phyloP scores from a whole-genome alignment of 1,140 invertebrate genomes.

The Sycophila sp. region DNA sequence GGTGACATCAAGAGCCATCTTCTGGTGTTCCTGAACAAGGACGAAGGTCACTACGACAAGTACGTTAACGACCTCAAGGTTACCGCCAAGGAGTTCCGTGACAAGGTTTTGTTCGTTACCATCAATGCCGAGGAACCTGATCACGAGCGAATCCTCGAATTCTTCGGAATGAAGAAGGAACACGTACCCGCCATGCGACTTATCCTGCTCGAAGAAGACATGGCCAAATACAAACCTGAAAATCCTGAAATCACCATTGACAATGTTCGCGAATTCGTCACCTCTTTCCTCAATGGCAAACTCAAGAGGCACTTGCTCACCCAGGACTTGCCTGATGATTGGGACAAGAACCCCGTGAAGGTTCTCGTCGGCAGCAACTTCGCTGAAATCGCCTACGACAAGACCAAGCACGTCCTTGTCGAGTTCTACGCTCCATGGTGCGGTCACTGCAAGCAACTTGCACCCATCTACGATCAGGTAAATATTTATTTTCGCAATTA shows the following conservation, averaged over 20 bases:
- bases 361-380: conserved; percentile 96
- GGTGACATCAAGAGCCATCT: conserved; percentile 97
- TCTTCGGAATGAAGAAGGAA: conserved; percentile 96
- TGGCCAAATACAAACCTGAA: conserved; percentile 97
- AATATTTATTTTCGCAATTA: too few relatives aligned
- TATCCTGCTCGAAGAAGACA: conserved; percentile 95
- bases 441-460: conserved; percentile 96
- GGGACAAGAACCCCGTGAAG: conserved; percentile 96
- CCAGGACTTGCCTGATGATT: conserved; percentile 95
- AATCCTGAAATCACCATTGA: conserved; percentile 80
- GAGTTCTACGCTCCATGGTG: conserved; percentile 99
- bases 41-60: conserved; percentile 83
- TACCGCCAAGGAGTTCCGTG: conserved; percentile 89
- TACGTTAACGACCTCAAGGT: conserved; percentile 79
- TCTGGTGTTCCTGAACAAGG: conserved; percentile 93
- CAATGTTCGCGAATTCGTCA: conserved; percentile 85
- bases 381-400: conserved; percentile 90
- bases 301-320: conserved; percentile 94
- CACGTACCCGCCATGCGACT: conserved; percentile 93
- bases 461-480: conserved; percentile 90
- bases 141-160: conserved; percentile 96
- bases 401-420: conserved; percentile 92
- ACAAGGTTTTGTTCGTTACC: conserved; percentile 91
- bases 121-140: conserved; percentile 96
- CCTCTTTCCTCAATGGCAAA: conserved; percentile 89